A percentile compares a stretch with the other conserved stretches of the same genome.
These are phyloP conservation scores for Tursiops truncatus DNA, from an alignment of 2,113 vertebrate genomes.

Conservation along the genomic window DNA sequence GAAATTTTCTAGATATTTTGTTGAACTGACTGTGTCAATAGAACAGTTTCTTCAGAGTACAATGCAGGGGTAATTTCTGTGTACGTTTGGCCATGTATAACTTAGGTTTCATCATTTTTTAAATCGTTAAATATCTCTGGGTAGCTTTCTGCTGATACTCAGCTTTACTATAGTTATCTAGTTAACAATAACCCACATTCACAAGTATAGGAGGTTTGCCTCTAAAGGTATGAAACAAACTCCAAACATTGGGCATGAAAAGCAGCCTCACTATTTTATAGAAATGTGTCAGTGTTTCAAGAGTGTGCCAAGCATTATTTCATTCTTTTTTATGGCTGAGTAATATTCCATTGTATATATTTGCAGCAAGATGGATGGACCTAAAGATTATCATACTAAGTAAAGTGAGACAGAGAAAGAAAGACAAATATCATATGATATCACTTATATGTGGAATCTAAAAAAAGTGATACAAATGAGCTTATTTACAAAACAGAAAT, in stretches of 20 bases:
- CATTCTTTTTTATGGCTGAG: neutral
- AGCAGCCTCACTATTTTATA: neutral
- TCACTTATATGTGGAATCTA: neutral
- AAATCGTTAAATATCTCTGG: neutral
- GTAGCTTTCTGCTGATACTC: neutral
- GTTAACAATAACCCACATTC: neutral
- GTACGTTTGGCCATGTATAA: neutral
- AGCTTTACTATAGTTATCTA: neutral
- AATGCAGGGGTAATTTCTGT: neutral
- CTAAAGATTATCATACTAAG: neutral
- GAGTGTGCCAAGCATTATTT: neutral
- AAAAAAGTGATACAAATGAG: neutral
- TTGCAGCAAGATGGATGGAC: neutral
- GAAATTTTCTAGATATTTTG: neutral
- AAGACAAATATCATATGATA: neutral
- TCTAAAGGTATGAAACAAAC: neutral
- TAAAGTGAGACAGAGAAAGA: neutral
- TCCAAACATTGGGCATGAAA: neutral
- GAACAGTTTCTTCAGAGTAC: neutral
- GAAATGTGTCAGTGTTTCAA: conserved; percentile 47
- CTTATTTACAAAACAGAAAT: neutral
- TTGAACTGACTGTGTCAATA: neutral
- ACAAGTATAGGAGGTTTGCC: neutral
- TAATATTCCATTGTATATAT: neutral
- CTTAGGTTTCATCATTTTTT: neutral